These are phyloP conservation scores for Dermatemys mawii DNA, from an alignment of 2,113 vertebrate species.

Conservation along the genomic window DNA sequence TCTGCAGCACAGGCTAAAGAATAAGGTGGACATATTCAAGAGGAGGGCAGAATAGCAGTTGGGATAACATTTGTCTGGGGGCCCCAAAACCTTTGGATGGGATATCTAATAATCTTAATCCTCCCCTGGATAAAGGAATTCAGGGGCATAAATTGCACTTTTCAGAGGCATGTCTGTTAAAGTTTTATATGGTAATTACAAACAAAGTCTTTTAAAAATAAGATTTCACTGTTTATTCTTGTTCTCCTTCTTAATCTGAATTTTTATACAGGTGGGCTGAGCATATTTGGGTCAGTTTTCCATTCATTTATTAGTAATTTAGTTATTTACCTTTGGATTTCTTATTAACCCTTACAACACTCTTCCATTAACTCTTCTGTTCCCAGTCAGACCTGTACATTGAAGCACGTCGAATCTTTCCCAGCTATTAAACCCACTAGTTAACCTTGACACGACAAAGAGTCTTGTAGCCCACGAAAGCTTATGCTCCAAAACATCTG, in stretches of 20 bases:
- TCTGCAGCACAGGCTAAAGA: background rate
- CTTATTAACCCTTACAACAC: background rate
- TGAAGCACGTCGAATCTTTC: background rate
- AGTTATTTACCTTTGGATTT: background rate
- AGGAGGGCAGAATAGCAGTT: background rate
- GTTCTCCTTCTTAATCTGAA: no score
- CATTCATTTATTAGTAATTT: background rate
- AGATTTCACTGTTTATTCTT: background rate
- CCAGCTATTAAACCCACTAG: background rate
- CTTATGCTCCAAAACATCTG: no score
- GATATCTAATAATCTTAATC: background rate
- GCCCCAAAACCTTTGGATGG: background rate
- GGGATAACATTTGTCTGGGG: background rate
- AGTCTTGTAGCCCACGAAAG: no score
- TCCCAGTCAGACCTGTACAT: no score
- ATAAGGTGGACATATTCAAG: background rate
- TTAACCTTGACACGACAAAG: no score
- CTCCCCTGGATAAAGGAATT: background rate
- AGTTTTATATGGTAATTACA: background rate
- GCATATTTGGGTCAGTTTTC: background rate
- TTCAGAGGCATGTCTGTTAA: background rate
- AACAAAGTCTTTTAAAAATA: background rate
- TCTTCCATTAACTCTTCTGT: background rate
- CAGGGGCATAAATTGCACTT: background rate
- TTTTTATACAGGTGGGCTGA: background rate